Conservation (phyloP, 2,888 invertebrate species). For the Nebria salina region DNA sequence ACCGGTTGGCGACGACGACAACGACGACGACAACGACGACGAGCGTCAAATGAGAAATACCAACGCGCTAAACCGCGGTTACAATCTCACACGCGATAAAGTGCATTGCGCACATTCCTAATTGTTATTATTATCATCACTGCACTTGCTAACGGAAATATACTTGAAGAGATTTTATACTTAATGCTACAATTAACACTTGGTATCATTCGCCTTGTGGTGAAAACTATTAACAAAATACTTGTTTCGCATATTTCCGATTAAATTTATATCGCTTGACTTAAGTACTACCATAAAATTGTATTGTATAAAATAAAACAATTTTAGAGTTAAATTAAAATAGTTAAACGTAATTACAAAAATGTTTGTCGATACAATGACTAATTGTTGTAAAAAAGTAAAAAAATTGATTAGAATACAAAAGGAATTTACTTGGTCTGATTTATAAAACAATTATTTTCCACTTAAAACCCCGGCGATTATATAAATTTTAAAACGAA, state of each 20-base stretch:
- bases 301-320: too few relatives aligned
- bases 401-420: too few relatives aligned
- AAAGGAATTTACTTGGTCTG: too few relatives aligned
- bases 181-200: background rate
- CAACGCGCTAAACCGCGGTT: background rate
- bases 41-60: background rate
- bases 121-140: background rate
- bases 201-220: background rate
- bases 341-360: too few relatives aligned
- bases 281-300: too few relatives aligned
- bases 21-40: background rate
- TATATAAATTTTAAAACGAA: background rate
- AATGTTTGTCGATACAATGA: too few relatives aligned
- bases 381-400: too few relatives aligned
- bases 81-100: constrained; percentile 1
- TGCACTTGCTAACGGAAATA: background rate
- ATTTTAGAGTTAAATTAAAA: too few relatives aligned
- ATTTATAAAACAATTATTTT: background rate
- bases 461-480: background rate
- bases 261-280: too few relatives aligned
- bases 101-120: background rate
- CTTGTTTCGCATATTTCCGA: background rate
- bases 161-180: background rate
- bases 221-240: background rate
- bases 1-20: background rate